These are phyloP conservation scores for Aramus guarauna DNA, from an alignment of 2,113 vertebrate species.

Conservation along the genomic window DNA sequence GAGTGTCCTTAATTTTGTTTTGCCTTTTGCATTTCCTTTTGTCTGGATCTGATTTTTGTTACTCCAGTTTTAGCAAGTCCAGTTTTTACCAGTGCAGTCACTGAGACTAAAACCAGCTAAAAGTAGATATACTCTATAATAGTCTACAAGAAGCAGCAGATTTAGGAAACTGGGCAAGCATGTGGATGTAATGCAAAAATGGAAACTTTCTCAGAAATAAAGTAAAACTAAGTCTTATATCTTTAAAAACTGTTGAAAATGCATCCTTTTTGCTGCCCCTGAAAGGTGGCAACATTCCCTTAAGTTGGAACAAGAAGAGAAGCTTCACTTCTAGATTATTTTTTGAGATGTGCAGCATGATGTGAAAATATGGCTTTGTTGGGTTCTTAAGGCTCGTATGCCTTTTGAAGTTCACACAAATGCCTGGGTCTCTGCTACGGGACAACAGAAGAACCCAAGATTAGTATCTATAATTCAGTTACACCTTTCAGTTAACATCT, in stretches of 20 bases:
- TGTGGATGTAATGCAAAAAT: background rate
- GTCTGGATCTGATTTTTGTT: background rate
- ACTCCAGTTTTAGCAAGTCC: background rate
- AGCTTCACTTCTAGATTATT: background rate
- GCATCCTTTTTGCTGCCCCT: background rate
- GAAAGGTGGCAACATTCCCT: background rate
- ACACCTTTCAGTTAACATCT: background rate
- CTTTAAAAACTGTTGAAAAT: background rate
- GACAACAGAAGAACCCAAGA: background rate
- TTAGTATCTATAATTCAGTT: background rate
- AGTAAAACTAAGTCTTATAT: background rate
- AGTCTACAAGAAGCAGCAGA: background rate
- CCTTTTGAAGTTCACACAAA: background rate
- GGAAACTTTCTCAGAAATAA: background rate
- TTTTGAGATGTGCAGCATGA: background rate
- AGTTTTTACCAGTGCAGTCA: background rate
- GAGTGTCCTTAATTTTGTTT: background rate
- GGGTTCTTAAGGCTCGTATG: background rate
- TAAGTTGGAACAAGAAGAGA: background rate
- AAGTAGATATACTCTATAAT: background rate
- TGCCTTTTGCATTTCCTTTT: background rate
- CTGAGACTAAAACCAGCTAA: background rate
- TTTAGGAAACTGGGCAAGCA: background rate
- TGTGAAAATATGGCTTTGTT: background rate
- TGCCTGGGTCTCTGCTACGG: background rate